Evolutionary conservation across 2,113 vertebrate genomes (phyloP), one percentile per base, ranked within the genome.

Genomic region (Cygnus atratus): DNA sequence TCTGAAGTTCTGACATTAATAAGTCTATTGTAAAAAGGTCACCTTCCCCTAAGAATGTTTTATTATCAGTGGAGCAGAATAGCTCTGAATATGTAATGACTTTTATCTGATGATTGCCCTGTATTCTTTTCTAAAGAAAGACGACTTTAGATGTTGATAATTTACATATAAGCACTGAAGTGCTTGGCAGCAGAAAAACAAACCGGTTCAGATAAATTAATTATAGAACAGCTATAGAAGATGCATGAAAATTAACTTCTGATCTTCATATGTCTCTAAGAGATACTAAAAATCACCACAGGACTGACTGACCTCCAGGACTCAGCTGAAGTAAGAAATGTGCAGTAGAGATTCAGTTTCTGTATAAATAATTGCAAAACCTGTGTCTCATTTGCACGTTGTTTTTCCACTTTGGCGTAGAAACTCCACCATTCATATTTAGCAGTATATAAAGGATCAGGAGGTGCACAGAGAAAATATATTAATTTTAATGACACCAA

Each of bases 21-120:
- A 97, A 98, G 94, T 97, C 96, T 97, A 91, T 96, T 96, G 94
- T 95, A 87, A 93, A 98, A 98, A 98, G 98, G 98, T 98, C 98
- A 98, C 96, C 97, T 98, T 98, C 95, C 96, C 94, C 95, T 96
- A 97, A 93, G 93, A 97, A 97, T 78, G 89, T 93, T 97, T 98
- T 98, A 98, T 98, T 98, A 98, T 97, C 97, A 95, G 95, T 44
- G 94, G 87, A 96, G 96, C 96, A 94, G 97, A 97, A 95, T 92
- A 96, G 96, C 96, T 95, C 86, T 86, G 97, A 96, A 98, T 98
- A 94, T 97, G 97, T 98, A 98, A 98, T 96, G 96, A 93, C 94
- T 97, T 98, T 97, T 98, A 98, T 97, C 97, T 96, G 95, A 93
- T 96, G 91, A 92, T 55, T 94, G 87, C 88, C 85, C 89, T 79